Conservation (phyloP, 2,888 invertebrate genomes). For the Nomada fucata region DNA sequence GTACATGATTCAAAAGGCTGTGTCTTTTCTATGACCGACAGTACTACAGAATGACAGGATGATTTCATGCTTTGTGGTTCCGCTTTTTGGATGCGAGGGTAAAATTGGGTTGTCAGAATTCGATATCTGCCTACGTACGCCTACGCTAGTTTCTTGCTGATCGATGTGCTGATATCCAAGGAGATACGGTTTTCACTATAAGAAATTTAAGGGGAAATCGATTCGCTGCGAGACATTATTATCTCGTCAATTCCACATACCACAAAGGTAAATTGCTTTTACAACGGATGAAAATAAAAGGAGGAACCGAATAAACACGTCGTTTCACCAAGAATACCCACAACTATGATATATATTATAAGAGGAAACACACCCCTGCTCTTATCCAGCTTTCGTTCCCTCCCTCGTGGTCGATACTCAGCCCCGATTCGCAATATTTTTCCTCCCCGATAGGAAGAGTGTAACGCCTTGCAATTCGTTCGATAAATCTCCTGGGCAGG, state of each 20-base stretch:
- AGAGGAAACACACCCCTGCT: not conserved
- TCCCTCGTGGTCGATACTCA: not conserved
- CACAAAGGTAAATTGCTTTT: no score
- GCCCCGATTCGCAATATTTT: constrained; percentile 30
- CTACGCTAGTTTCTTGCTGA: no score
- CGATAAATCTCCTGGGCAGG: constrained; percentile 59
- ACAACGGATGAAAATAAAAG: not conserved
- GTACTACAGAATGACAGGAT: not conserved
- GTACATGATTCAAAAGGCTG: no score
- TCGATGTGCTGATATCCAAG: no score
- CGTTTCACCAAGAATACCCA: not conserved
- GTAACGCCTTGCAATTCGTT: constrained; percentile 46
- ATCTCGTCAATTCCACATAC: no score
- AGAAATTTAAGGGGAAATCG: no score
- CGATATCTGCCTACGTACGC: no score
- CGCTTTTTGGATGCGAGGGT: no score
- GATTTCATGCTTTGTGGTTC: constrained; percentile 7
- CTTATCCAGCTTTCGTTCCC: not conserved
- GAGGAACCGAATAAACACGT: not conserved
- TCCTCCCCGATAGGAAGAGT: constrained; percentile 4
- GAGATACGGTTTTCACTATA: no score
- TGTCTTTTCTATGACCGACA: no score
- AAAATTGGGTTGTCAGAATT: not conserved
- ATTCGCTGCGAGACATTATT: no score
- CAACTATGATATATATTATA: constrained; percentile 7